Conservation (phyloP, 2,888 invertebrate genomes). For the Aleiodes testaceus region DNA sequence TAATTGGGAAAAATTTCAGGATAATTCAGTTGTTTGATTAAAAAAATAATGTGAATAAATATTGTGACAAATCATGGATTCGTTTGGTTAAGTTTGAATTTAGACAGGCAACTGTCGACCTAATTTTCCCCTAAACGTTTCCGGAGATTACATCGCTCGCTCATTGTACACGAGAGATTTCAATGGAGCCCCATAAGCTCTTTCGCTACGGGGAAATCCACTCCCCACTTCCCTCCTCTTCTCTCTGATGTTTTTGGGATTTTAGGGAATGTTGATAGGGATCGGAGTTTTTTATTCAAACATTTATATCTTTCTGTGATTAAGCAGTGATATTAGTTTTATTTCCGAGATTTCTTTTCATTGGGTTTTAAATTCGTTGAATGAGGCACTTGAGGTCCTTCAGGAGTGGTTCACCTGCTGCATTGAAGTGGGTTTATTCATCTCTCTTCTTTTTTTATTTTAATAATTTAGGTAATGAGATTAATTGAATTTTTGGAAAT, state of each 20-base stretch:
- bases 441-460: slow-evolving; percentile 13
- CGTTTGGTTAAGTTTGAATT: slow-evolving; percentile 44
- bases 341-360: background rate
- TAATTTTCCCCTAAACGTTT: slow-evolving; percentile 72
- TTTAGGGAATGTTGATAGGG: slow-evolving; percentile 5
- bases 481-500: background rate
- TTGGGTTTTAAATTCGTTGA: slow-evolving; percentile 47
- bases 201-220: slow-evolving; percentile 53
- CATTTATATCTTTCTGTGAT: slow-evolving; percentile 34
- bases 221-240: background rate
- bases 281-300: slow-evolving; percentile 27
- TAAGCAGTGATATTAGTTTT: slow-evolving; percentile 19
- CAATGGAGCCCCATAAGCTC: slow-evolving; percentile 53
- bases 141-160: slow-evolving; percentile 71
- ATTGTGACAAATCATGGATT: slow-evolving; percentile 68
- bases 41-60: slow-evolving; percentile 63
- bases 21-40: too few relatives aligned
- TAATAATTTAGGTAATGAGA: background rate
- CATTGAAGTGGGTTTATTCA: slow-evolving; percentile 28
- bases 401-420: slow-evolving; percentile 62
- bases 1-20: background rate
- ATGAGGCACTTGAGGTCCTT: slow-evolving; percentile 61
- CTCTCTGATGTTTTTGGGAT: slow-evolving; percentile 20
- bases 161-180: slow-evolving; percentile 62
- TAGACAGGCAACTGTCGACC: slow-evolving; percentile 67